phyloP scores from a whole-genome alignment of 2,888 invertebrate genomes.

The Erebia aethiops region DNA sequence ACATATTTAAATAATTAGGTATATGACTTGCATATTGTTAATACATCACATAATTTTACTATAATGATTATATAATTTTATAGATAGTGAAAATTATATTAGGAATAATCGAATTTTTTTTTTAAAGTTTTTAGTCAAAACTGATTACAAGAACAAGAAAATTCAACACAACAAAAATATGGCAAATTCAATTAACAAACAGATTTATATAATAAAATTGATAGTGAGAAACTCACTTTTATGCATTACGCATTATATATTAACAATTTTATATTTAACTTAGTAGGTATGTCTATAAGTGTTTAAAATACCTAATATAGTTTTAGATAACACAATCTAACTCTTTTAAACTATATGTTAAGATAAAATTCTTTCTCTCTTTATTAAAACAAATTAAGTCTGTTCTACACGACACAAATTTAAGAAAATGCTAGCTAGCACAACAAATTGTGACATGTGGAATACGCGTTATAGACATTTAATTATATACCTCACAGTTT shows the following conservation, averaged over 20 bases:
- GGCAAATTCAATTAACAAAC: background rate
- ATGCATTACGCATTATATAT: conserved; percentile 1
- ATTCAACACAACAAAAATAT: background rate
- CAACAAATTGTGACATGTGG: too few relatives aligned
- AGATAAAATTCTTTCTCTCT: background rate
- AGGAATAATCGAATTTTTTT: background rate
- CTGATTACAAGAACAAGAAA: background rate
- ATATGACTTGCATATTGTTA: background rate
- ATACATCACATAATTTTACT: conserved; percentile 2
- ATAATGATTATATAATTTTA: background rate
- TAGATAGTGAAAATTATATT: too few relatives aligned
- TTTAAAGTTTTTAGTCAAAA: background rate
- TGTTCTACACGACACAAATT: background rate
- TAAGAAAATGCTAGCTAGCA: too few relatives aligned
- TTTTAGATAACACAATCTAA: background rate
- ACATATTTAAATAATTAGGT: background rate
- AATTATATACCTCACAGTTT: conserved; percentile 1
- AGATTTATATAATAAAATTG: background rate
- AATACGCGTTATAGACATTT: background rate
- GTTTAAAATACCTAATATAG: background rate
- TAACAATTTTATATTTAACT: conserved; percentile 3
- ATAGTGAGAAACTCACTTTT: background rate
- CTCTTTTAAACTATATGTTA: background rate
- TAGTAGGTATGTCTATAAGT: background rate
- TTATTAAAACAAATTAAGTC: background rate